Conservation (phyloP, 2,797 vertebrate species). For the Sarcoramphus papa region DNA sequence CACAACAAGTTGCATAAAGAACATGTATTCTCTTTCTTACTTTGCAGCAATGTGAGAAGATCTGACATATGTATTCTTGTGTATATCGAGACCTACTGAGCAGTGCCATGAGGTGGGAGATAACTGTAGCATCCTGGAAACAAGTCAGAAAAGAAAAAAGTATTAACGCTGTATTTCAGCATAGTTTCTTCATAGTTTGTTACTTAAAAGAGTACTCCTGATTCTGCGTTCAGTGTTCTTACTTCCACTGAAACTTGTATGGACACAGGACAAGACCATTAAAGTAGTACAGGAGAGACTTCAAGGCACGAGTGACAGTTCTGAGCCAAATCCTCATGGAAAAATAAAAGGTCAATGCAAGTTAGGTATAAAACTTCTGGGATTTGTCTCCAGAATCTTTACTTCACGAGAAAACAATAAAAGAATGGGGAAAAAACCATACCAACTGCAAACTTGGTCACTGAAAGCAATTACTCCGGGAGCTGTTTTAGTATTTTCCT, state of each 20-base stretch:
- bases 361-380: not conserved
- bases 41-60: conserved; percentile 99
- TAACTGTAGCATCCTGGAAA: conserved; percentile 91
- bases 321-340: not conserved
- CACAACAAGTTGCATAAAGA: not conserved
- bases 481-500: not conserved
- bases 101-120: conserved; percentile 95
- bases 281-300: not conserved
- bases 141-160: conserved; percentile 11
- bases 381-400: not conserved
- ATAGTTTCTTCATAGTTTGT: not conserved
- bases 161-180: conserved; percentile 31
- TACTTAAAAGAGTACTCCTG: not conserved
- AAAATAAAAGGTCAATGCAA: not conserved
- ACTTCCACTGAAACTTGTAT: not conserved
- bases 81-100: conserved; percentile 91
- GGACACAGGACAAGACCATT: not conserved
- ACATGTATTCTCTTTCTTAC: conserved; percentile 71
- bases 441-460: not conserved
- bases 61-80: conserved; percentile 98
- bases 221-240: not conserved
- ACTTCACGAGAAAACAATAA: not conserved
- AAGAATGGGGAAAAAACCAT: accelerated
- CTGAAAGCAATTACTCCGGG: not conserved
- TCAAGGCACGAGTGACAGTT: not conserved